These are phyloP conservation scores for Acanthaster planci DNA, from an alignment of 35 echinoderm and acorn worm species.

Conservation along the genomic window DNA sequence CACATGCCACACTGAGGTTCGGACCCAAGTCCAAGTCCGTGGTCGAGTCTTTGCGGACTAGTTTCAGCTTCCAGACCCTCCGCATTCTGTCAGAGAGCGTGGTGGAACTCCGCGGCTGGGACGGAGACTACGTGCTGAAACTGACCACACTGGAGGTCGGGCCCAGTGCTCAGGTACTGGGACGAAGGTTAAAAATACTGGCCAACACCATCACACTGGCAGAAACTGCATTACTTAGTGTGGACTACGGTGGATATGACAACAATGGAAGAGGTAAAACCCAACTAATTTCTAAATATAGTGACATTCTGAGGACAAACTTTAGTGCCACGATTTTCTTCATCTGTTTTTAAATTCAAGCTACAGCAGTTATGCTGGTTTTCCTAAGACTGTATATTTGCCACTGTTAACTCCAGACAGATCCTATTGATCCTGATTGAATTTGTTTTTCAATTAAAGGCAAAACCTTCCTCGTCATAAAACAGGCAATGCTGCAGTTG, in stretches of 20 bases:
- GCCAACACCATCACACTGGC: conserved; percentile 37
- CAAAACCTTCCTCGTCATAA: too few species aligned
- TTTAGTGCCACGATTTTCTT: too few species aligned
- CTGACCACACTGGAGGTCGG: conserved; percentile 30
- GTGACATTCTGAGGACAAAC: too few species aligned
- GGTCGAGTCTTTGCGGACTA: neutral
- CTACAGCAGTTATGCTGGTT: too few species aligned
- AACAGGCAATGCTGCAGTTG: too few species aligned
- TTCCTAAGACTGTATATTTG: too few species aligned
- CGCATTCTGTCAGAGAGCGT: conserved; percentile 33
- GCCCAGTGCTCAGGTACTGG: conserved; percentile 16
- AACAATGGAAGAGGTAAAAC: conserved; percentile 47
- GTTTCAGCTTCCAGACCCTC: conserved; percentile 26
- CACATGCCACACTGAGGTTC: conserved; percentile 45
- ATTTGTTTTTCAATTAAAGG: too few species aligned
- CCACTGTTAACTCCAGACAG: too few species aligned
- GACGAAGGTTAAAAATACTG: conserved; percentile 34
- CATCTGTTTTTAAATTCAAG: too few species aligned
- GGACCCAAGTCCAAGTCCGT: neutral
- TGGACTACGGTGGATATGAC: conserved; percentile 48
- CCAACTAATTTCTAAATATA: too few species aligned
- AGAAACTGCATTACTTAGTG: conserved; percentile 51
- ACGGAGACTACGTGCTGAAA: conserved; percentile 29
- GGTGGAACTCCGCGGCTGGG: conserved; percentile 29
- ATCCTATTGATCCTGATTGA: too few species aligned